phyloP scores from a whole-genome alignment of 2,113 vertebrate genomes.

The Pavo muticus region DNA sequence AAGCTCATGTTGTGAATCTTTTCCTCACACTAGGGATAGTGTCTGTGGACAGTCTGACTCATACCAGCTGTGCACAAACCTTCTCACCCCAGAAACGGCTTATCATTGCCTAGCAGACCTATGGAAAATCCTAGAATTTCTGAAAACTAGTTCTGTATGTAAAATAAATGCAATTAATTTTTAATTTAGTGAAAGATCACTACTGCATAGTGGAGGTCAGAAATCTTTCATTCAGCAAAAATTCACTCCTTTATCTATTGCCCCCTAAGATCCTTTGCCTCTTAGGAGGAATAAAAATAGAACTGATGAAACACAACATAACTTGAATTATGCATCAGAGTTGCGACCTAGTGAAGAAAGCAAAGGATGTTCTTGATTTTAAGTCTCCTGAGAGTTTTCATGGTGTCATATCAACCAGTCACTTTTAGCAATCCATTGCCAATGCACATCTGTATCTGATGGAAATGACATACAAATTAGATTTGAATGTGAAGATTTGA shows the following conservation, averaged over 20 bases:
- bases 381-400: neutral
- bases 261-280: neutral
- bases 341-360: neutral
- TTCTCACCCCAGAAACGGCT: neutral
- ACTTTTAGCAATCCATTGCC: neutral
- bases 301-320: neutral
- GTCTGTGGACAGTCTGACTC: neutral
- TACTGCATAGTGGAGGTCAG: neutral
- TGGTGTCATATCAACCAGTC: neutral
- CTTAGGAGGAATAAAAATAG: neutral
- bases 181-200: neutral
- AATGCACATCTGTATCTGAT: neutral
- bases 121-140: neutral
- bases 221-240: neutral
- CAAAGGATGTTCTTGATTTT: neutral
- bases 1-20: neutral
- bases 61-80: neutral
- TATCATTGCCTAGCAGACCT: neutral
- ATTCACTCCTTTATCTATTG: neutral
- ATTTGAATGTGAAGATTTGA: neutral
- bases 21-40: neutral
- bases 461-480: neutral
- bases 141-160: neutral
- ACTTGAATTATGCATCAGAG: neutral
- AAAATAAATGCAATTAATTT: neutral